Evolutionary conservation across 2,888 invertebrate genomes (phyloP), one percentile per base, ranked within the genome.

Genomic region (Endomychus coccineus): DNA sequence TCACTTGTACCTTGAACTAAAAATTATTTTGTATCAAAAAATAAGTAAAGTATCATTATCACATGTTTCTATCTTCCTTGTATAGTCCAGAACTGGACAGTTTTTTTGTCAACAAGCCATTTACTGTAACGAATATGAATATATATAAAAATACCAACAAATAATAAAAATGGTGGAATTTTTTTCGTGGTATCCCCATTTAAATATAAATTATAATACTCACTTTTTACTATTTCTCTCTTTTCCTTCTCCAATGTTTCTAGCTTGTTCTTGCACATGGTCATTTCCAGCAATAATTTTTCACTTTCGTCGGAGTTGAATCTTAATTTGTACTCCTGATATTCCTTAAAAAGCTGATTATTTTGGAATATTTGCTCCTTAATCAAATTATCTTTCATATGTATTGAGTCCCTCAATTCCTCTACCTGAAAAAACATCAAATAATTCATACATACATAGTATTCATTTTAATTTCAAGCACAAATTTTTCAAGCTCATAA

Each of bases 191-290:
- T n/a, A n/a, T n/a, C n/a, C n/a, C n/a, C n/a, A n/a, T n/a, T n/a
- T n/a, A n/a, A n/a, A n/a, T 6, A 19, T 19, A 19, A 19, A 5
- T 7, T 7, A 19, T 5, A 5, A 5, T 10, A 46, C 51, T 49
- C 47, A 63, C 64, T 50, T 47, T 62, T 64, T 27, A 55, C 51
- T n/a, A 56, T 49, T 43, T 61, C 62, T 17, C 60, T 46, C 10
- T 63, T 51, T 9, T 52, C 46, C 36, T 60, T 57, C 43, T 62
- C 61, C 14, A 62, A 42, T 16, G 61, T 59, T 11, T 55, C 52
- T 13, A 57, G 45, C 37, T 44, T 54, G 19, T 51, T 50, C 24
- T 47, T 52, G 2, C 55, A 44, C 12, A 44, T 34, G 3, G 44
- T 35, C 9, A 62, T 32, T 17, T 64, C 57, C 7, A 50, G 45